A percentile compares a stretch with the other conserved stretches of the same genome.
Conservation (phyloP, 2,888 invertebrate species). For the Poecilus cupreus region DNA sequence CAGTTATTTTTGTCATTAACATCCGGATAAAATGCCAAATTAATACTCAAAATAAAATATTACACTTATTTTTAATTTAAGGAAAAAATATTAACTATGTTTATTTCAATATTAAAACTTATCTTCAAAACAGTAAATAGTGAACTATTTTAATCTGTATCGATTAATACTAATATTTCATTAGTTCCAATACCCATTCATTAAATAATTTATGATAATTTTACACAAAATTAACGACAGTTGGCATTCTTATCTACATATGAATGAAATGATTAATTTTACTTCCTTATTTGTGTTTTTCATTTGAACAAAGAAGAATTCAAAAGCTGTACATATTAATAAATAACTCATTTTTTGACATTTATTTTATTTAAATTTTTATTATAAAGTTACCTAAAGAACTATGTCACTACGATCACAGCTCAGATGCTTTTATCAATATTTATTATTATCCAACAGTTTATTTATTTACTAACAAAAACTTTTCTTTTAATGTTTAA, state of each 20-base stretch:
- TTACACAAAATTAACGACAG: not conserved
- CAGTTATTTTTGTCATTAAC: not conserved
- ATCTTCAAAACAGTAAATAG: no score
- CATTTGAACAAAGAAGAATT: not conserved
- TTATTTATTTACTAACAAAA: no score
- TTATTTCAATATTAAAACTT: no score
- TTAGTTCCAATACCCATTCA: no score
- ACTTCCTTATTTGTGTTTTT: constrained; percentile 1
- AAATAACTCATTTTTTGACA: not conserved
- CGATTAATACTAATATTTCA: no score
- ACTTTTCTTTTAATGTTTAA: no score
- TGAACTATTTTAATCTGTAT: no score
- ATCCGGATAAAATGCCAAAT: not conserved
- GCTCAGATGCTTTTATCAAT: not conserved
- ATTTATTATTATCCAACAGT: no score
- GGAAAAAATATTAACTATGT: no score
- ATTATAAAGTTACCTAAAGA: not conserved
- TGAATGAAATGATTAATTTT: not conserved
- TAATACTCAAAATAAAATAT: not conserved
- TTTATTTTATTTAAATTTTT: not conserved
- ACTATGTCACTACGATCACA: not conserved
- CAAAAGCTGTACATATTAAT: not conserved
- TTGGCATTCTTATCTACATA: not conserved
- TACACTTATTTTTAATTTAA: not conserved
- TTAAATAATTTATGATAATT: no score